Conservation (phyloP, 1,140 invertebrate species). For the Aphelinus atriplicis region DNA sequence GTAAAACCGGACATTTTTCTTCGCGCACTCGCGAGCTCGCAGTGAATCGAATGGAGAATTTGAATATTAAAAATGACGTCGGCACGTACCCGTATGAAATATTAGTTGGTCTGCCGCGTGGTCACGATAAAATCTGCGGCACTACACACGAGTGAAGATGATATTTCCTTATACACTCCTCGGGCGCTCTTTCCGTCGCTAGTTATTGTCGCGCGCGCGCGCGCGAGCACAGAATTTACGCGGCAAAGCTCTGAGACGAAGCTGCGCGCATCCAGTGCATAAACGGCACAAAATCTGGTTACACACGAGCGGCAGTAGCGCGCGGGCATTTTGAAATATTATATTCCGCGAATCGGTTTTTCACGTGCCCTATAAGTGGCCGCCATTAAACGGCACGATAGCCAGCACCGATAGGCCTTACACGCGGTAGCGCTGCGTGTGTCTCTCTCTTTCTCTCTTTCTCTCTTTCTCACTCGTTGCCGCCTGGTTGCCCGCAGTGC, state of each 20-base stretch:
- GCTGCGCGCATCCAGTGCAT: neutral
- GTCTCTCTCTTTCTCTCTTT: no score
- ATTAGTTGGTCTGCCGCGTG: neutral
- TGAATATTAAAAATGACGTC: slow-evolving; percentile 14
- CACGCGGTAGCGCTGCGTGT: slow-evolving; percentile 30
- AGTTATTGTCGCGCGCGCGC: neutral
- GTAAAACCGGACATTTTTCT: no score
- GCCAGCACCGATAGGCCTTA: slow-evolving; percentile 42
- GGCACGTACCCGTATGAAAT: slow-evolving; percentile 3
- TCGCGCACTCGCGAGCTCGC: no score
- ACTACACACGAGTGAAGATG: neutral
- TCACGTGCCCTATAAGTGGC: slow-evolving; percentile 47
- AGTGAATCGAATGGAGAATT: slow-evolving; percentile 21
- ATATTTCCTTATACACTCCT: slow-evolving; percentile 2
- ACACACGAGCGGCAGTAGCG: no score
- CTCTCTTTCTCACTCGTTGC: neutral
- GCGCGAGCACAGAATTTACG: no score
- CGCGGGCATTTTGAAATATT: slow-evolving; percentile 26
- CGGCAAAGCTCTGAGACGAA: no score
- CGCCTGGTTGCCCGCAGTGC: slow-evolving; percentile 16
- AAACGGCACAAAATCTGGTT: slow-evolving; percentile 9
- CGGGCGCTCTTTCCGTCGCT: neutral
- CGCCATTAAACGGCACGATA: slow-evolving; percentile 47
- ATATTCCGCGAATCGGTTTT: slow-evolving; percentile 43
- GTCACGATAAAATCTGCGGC: slow-evolving; percentile 5